phyloP scores from a whole-genome alignment of 2,113 vertebrate species.

The Campylomormyrus numenius region DNA sequence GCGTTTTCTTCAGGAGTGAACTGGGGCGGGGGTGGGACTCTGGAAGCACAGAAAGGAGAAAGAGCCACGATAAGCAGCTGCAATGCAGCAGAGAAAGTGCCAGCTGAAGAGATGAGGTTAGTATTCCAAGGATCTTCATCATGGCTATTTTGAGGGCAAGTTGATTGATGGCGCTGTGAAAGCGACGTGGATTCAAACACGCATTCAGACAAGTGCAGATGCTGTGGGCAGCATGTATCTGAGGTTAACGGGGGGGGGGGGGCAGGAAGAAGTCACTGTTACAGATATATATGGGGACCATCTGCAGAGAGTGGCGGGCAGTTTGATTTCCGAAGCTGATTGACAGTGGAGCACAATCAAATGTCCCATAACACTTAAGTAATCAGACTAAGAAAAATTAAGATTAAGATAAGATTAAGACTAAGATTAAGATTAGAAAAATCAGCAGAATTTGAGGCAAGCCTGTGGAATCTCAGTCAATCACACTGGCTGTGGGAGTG shows the following conservation, averaged over 20 bases:
- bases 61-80: neutral
- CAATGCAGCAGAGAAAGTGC: neutral
- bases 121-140: neutral
- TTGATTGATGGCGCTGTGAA: neutral
- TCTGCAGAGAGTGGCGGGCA: neutral
- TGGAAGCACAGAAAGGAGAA: slow-evolving; percentile 24
- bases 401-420: too few relatives aligned
- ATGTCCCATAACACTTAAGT: neutral
- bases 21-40: slow-evolving; percentile 41
- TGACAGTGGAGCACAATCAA: neutral
- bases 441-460: neutral
- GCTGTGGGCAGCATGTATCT: neutral
- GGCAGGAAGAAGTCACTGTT: neutral
- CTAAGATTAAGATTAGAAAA: neutral
- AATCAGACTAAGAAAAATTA: neutral
- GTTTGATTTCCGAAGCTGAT: neutral
- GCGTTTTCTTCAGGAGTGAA: slow-evolving; percentile 37
- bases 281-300: neutral
- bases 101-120: neutral
- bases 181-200: neutral
- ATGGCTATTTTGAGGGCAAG: neutral
- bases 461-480: neutral
- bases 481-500: neutral
- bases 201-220: neutral
- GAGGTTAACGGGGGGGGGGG: neutral